phyloP scores from a whole-genome alignment of 1,140 invertebrate species.

The Ruditapes philippinarum region DNA sequence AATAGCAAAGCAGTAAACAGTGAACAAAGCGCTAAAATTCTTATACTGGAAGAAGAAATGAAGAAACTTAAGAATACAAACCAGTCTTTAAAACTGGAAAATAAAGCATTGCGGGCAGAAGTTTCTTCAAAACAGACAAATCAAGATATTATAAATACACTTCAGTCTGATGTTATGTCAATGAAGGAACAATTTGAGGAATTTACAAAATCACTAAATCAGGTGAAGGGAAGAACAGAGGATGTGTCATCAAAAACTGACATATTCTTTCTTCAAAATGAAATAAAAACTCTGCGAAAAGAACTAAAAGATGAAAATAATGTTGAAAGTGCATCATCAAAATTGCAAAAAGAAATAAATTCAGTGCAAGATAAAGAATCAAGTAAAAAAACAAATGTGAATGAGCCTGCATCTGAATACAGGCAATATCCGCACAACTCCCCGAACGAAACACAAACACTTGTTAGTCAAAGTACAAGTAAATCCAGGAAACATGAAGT shows the following conservation, averaged over 20 bases:
- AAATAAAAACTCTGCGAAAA: not conserved
- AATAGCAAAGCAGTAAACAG: not conserved
- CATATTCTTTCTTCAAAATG: not conserved
- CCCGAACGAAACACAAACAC: not conserved
- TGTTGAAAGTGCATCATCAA: too few relatives aligned
- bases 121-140: not conserved
- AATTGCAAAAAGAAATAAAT: too few relatives aligned
- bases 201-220: not conserved
- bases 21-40: not conserved
- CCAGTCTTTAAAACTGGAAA: conserved; percentile 10
- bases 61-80: not conserved
- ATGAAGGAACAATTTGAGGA: not conserved
- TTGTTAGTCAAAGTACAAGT: not conserved
- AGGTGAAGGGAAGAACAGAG: not conserved
- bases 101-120: not conserved
- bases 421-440: not conserved
- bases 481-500: not conserved
- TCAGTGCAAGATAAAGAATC: not conserved
- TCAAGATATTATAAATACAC: not conserved
- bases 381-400: not conserved
- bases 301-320: not conserved
- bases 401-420: too few relatives aligned
- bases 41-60: not conserved
- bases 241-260: not conserved
- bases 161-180: not conserved